These are phyloP conservation scores for Drosophila takahashii DNA, from an alignment of 1,140 invertebrate species.

Conservation along the genomic window DNA sequence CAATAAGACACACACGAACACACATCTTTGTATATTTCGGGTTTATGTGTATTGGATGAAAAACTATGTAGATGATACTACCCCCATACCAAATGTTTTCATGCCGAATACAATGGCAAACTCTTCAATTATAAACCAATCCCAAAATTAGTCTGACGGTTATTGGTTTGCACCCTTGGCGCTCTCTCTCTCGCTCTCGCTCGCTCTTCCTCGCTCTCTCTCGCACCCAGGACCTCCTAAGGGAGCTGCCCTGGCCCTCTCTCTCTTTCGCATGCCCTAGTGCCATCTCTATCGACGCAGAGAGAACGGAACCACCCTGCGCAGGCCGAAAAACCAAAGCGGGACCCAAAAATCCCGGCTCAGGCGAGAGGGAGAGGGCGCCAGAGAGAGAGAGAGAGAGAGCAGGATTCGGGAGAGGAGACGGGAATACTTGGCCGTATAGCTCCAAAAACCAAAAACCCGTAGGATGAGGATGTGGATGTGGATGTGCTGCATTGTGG, in stretches of 20 bases:
- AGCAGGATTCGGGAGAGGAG: not conserved
- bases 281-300: slow-evolving; percentile 24
- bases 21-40: slow-evolving; percentile 1
- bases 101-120: slow-evolving; percentile 75
- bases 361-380: not conserved
- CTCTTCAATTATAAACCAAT: slow-evolving; percentile 84
- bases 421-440: slow-evolving; percentile 19
- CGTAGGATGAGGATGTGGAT: not conserved
- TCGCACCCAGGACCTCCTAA: slow-evolving; percentile 10
- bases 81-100: slow-evolving; percentile 3
- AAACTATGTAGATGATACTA: slow-evolving; percentile 42
- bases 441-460: slow-evolving; percentile 1
- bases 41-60: slow-evolving; percentile 30
- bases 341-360: slow-evolving; percentile 6
- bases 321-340: slow-evolving; percentile 3
- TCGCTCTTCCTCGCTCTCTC: slow-evolving; percentile 11
- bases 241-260: slow-evolving; percentile 9
- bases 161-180: slow-evolving; percentile 81
- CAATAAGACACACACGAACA: slow-evolving; percentile 19
- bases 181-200: slow-evolving; percentile 19
- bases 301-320: slow-evolving; percentile 42
- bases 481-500: slow-evolving; percentile 67
- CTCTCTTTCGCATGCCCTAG: slow-evolving; percentile 1
- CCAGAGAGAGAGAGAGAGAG: not conserved
- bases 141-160: slow-evolving; percentile 84